Percentiles rank a stretch among this genome's conserved stretches.
Evolutionary conservation across 2,888 invertebrate genomes (phyloP).

Genomic region (Ashinkailepas kermadecensis): DNA sequence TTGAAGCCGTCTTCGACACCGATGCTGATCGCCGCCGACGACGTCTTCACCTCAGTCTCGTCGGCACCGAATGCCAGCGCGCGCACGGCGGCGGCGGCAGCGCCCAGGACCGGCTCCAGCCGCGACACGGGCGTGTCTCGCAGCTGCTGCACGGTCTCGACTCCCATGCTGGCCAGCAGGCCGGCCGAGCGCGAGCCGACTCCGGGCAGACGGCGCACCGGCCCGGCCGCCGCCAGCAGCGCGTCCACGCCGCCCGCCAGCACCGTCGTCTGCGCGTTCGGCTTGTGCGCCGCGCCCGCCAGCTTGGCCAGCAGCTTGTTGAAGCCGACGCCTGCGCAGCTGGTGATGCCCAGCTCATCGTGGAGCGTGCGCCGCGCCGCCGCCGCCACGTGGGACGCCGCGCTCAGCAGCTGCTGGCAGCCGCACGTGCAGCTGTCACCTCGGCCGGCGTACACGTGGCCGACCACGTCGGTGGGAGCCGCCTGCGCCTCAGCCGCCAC

Average conservation of each 20-base stretch:
- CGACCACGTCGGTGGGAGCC: constrained; percentile 43
- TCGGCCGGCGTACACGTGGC: constrained; percentile 51
- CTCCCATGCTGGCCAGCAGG: constrained; percentile 56
- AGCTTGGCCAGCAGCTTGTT: constrained; percentile 78
- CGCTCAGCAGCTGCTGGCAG: constrained; percentile 58
- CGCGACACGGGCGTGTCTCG: constrained; percentile 35
- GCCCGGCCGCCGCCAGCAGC: constrained; percentile 57
- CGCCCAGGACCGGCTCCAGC: constrained; percentile 45
- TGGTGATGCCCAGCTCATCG: constrained; percentile 62
- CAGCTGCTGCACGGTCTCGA: constrained; percentile 59
- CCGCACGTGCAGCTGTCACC: constrained; percentile 62
- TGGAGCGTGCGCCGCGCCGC: constrained; percentile 64
- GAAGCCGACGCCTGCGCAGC: constrained; percentile 73
- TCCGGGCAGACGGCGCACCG: constrained; percentile 61
- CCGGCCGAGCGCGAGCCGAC: constrained; percentile 64
- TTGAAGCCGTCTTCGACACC: constrained; percentile 72
- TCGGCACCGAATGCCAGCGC: constrained; percentile 69
- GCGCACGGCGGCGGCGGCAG: constrained; percentile 59
- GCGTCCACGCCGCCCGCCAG: constrained; percentile 59
- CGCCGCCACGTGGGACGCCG: constrained; percentile 65
- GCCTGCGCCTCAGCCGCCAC: constrained; percentile 40
- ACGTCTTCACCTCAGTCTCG: constrained; percentile 59
- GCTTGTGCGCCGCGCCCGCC: constrained; percentile 56
- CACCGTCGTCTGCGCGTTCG: constrained; percentile 71
- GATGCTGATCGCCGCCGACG: constrained; percentile 68